phyloP scores from a whole-genome alignment of 1,140 invertebrate genomes.

The Megathymus violae region DNA sequence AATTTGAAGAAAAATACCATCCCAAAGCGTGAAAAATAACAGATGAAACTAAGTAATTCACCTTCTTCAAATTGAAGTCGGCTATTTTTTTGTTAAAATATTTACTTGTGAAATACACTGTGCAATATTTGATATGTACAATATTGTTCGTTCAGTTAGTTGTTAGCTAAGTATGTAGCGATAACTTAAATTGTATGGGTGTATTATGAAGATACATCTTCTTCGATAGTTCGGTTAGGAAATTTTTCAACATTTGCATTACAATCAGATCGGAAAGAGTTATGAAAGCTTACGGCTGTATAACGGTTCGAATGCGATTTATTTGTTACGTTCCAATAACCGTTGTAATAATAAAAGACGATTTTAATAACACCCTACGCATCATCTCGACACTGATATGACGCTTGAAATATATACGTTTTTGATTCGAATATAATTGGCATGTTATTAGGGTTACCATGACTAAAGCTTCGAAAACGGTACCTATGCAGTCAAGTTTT shows the following conservation, averaged over 20 bases:
- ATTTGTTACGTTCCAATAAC: slow-evolving; percentile 33
- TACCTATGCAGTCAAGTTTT: background rate
- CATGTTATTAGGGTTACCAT: slow-evolving; percentile 9
- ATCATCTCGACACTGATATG: slow-evolving; percentile 17
- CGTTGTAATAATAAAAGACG: slow-evolving; percentile 20
- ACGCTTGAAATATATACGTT: slow-evolving; percentile 13
- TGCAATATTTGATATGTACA: too few relatives aligned
- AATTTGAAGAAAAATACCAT: too few relatives aligned
- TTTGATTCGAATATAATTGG: slow-evolving; percentile 34
- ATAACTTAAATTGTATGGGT: too few relatives aligned
- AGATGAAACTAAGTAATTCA: too few relatives aligned
- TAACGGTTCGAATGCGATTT: slow-evolving; percentile 13
- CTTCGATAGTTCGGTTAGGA: background rate
- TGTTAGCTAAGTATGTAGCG: too few relatives aligned
- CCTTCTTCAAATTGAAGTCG: too few relatives aligned
- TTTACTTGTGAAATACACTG: too few relatives aligned
- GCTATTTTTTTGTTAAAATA: too few relatives aligned
- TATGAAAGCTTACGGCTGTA: slow-evolving; percentile 21
- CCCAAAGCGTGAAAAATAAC: too few relatives aligned
- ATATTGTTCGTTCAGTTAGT: too few relatives aligned
- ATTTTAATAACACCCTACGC: slow-evolving; percentile 22
- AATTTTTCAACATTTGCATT: slow-evolving; percentile 16
- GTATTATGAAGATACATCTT: background rate
- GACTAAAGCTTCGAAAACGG: background rate
- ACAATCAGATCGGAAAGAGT: slow-evolving; percentile 21